Evolutionary conservation across 2,797 vertebrate genomes (phyloP).

Genomic region (Sebastiscus tertius): DNA sequence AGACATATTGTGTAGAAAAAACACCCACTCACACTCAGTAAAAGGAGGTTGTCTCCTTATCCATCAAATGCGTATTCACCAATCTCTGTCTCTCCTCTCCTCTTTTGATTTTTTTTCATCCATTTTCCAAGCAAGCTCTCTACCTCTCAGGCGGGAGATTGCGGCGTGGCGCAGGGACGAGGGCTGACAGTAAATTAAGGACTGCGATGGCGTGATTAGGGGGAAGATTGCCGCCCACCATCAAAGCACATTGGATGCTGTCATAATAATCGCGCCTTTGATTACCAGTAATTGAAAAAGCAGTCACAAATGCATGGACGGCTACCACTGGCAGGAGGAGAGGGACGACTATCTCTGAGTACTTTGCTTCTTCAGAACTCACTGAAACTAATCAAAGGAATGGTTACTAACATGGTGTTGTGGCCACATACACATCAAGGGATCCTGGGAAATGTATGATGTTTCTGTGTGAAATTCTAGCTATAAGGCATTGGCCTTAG

Average conservation of each 20-base stretch:
- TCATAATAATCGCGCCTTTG: conserved; percentile 75
- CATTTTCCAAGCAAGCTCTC: conserved; percentile 75
- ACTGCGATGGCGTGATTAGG: conserved; percentile 82
- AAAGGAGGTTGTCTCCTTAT: conserved; percentile 44
- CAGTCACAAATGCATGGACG: conserved; percentile 65
- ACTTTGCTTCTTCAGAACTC: conserved; percentile 32
- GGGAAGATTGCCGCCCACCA: conserved; percentile 77
- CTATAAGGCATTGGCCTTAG: not conserved
- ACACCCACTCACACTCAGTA: conserved; percentile 39
- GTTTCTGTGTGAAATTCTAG: conserved; percentile 34
- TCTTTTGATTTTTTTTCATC: conserved; percentile 45
- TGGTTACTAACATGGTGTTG: conserved; percentile 7
- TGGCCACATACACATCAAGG: conserved; percentile 2
- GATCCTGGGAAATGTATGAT: conserved; percentile 21
- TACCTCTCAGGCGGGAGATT: conserved; percentile 79
- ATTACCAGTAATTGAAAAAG: conserved; percentile 80
- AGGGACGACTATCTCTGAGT: conserved; percentile 6
- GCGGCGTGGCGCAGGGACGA: conserved; percentile 71
- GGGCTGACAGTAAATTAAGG: conserved; percentile 87
- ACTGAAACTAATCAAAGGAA: conserved; percentile 43
- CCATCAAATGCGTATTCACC: conserved; percentile 49
- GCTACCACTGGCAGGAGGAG: conserved; percentile 12
- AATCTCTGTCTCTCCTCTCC: conserved; percentile 19
- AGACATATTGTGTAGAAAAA: conserved; percentile 16
- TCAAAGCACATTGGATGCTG: conserved; percentile 78